Evolutionary conservation across 2,797 vertebrate species (phyloP).

Genomic region (Gymnothorax reevesii): DNA sequence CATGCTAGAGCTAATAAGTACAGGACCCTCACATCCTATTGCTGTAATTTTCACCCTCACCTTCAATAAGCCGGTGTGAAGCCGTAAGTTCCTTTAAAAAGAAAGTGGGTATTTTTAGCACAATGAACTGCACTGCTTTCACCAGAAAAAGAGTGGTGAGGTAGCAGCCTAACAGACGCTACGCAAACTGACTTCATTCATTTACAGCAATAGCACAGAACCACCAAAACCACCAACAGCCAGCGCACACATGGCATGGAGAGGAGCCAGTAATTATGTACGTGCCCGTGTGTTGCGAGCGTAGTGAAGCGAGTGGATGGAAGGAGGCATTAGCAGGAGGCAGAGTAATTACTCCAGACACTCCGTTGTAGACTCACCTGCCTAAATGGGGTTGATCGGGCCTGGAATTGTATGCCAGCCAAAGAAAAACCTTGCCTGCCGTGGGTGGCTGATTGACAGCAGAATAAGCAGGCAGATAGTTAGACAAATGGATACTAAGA

Average conservation of each 20-base stretch:
- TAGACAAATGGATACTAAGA: constrained; percentile 79
- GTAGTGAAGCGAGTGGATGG: not conserved
- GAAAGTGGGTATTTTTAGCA: not conserved
- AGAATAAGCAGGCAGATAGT: constrained; percentile 71
- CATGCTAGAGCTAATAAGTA: not conserved
- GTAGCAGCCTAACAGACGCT: not conserved
- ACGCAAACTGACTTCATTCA: not conserved
- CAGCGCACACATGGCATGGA: not conserved
- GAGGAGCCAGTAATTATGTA: constrained; percentile 36
- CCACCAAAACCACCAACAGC: not conserved
- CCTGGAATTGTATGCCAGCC: constrained; percentile 46
- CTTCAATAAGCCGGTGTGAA: not conserved
- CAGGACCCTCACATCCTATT: no score
- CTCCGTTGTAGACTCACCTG: not conserved
- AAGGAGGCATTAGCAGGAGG: not conserved
- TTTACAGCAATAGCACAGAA: not conserved
- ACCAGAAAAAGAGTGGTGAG: not conserved
- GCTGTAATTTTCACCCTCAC: no score
- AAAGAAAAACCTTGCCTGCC: constrained; percentile 44
- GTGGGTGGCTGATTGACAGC: constrained; percentile 69
- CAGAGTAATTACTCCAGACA: constrained; percentile 54
- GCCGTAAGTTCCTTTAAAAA: not conserved
- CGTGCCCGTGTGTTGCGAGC: not conserved
- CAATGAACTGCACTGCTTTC: not conserved
- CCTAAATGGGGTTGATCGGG: constrained; percentile 14